Base-by-base conservation (phyloP, 2,888 invertebrate species). In the Himalopsyche anomala region DNA sequence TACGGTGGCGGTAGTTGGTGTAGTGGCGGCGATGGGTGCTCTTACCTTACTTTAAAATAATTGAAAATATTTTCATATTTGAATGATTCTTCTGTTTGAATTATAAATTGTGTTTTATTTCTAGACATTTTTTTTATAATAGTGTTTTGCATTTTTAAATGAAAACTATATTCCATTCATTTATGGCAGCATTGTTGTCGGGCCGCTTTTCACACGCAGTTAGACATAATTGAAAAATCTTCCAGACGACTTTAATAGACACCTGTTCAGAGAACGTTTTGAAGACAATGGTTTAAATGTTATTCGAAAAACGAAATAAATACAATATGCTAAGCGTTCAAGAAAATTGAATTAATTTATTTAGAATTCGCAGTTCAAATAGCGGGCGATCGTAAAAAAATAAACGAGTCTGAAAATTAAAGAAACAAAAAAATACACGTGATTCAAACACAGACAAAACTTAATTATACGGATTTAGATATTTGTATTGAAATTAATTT, bases 231-330 rank as follows among this genome's bases (percentile, higher is more conserved):
- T 74, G 74, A 74, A 74, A 74, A 74, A 74, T 74, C 74, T 74
- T 74, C 74, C 74, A 74, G 74, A 74, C 74, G 74, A 74, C 36
- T 74, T 74, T 74, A 74, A 74, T 74, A 74, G 74, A 74, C 38
- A 74, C 74, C 9, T 36, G 74, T 74, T 36, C 12, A 36, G 12
- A 74, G 36, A 74, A 74, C 28, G 74, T 11, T 74, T 36, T 74
- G 74, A 74, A 38, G 38, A 74, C 74, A 74, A 74, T 74, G 74
- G 74, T 38, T 38, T 74, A 28, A 5, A 69, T 69, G n/a, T 69
- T 69, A 69, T 74, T 51, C 38, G 11, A 74, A 74, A 28, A 74
- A 36, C 5, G 5, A 5, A 74, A 74, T 12, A 19, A n/a, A 6
- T 36, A 36, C 69, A 28, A 11, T 36, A 74, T 74, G 19, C 38